These are phyloP conservation scores for Acropternis orthonyx DNA, from an alignment of 2,797 vertebrate species.

Conservation along the genomic window DNA sequence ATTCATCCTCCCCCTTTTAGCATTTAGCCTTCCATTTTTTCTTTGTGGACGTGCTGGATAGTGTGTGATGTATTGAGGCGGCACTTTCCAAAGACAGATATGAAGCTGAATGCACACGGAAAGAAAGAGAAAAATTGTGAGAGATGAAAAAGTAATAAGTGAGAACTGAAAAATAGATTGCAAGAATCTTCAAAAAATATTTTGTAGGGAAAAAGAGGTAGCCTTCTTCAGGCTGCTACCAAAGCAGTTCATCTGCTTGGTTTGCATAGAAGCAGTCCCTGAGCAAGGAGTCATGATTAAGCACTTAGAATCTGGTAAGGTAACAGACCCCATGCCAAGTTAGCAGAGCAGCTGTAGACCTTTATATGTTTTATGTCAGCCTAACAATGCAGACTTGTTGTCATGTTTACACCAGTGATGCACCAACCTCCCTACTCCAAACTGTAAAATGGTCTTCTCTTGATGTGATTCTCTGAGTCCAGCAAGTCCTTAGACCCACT, in stretches of 20 bases:
- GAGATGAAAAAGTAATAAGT: not conserved
- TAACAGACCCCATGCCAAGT: not conserved
- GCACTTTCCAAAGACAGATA: not conserved
- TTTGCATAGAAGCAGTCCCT: not conserved
- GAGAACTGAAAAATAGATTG: not conserved
- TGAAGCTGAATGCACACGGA: not conserved
- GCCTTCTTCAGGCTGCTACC: not conserved
- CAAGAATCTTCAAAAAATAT: not conserved
- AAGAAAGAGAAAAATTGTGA: not conserved
- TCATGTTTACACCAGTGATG: rapidly evolving
- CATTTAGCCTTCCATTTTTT: not conserved
- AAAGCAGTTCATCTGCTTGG: not conserved
- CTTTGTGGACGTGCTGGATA: not conserved
- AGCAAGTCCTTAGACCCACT: not conserved
- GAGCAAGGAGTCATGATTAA: not conserved
- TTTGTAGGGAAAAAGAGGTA: not conserved
- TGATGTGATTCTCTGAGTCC: not conserved
- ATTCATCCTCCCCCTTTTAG: not conserved
- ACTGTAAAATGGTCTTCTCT: not conserved
- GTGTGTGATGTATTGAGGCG: not conserved
- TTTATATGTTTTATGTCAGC: not conserved
- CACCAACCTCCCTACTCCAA: not conserved
- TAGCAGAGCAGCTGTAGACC: not conserved
- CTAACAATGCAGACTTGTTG: not conserved
- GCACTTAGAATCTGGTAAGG: not conserved